Conservation (phyloP, 2,113 vertebrate species). For the Mesembrinibis cayennensis region DNA sequence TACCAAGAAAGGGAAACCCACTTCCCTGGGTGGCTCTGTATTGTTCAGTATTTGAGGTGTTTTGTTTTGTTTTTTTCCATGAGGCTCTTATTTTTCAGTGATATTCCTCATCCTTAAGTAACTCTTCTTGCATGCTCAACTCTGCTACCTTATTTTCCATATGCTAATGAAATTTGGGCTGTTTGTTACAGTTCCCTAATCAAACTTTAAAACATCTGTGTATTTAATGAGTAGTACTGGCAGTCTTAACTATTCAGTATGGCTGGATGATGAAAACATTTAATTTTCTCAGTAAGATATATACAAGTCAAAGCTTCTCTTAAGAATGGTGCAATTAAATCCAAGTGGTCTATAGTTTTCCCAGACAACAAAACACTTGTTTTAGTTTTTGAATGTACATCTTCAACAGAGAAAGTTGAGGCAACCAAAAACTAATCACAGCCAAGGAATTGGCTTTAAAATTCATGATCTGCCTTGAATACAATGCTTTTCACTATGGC, state of each 20-base stretch:
- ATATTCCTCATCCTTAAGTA: constrained; percentile 24
- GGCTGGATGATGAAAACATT: constrained; percentile 64
- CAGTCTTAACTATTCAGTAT: constrained; percentile 37
- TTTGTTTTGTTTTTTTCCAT: not conserved
- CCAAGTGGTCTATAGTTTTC: constrained; percentile 20
- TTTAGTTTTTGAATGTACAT: constrained; percentile 11
- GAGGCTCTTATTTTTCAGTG: not conserved
- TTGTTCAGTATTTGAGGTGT: not conserved
- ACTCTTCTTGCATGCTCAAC: constrained; percentile 16
- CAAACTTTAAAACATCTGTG: constrained; percentile 66
- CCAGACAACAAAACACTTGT: constrained; percentile 24
- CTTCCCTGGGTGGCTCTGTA: not conserved
- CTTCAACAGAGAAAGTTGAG: not conserved
- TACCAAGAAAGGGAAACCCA: not conserved
- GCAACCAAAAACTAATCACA: constrained; percentile 11
- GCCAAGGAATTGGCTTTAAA: not conserved
- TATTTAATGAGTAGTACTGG: constrained; percentile 49
- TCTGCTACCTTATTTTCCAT: constrained; percentile 38
- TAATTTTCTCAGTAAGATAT: constrained; percentile 51
- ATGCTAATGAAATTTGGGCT: constrained; percentile 26
- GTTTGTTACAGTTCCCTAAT: constrained; percentile 15
- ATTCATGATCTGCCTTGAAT: not conserved
- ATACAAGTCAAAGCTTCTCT: constrained; percentile 44
- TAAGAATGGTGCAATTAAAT: constrained; percentile 56
- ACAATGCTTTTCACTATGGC: not conserved